phyloP scores from a whole-genome alignment of 2,888 invertebrate species.

The Sussaba pulchella region DNA sequence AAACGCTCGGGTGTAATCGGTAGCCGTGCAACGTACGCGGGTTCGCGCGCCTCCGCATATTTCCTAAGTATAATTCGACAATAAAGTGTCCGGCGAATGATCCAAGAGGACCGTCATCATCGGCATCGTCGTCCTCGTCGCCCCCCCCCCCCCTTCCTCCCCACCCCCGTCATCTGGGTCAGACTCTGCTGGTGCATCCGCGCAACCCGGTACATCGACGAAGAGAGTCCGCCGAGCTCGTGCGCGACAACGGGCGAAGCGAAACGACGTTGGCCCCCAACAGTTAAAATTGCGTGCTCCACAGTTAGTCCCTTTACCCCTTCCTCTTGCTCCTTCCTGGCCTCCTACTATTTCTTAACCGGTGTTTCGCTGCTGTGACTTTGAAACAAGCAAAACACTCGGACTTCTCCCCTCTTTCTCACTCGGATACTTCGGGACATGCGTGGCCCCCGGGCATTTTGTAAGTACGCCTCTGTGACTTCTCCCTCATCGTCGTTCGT shows the following conservation, averaged over 20 bases:
- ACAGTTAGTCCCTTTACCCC: background rate
- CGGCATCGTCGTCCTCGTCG: conserved; percentile 48
- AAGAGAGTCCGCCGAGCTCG: conserved; percentile 27
- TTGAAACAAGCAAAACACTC: conserved; percentile 56
- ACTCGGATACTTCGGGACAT: conserved; percentile 28
- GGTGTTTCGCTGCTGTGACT: conserved; percentile 51
- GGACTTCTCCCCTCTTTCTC: conserved; percentile 30
- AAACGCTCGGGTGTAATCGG: conserved; percentile 41
- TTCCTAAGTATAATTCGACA: conserved; percentile 66
- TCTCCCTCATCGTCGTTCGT: conserved; percentile 40
- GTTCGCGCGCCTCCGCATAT: conserved; percentile 39
- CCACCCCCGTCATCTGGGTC: conserved; percentile 56
- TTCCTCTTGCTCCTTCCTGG: too few species aligned
- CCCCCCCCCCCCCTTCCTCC: too few species aligned
- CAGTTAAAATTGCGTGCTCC: conserved; percentile 56
- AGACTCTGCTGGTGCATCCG: conserved; percentile 36
- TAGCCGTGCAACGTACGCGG: conserved; percentile 36
- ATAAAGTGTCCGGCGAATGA: conserved; percentile 61
- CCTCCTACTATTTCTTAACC: conserved; percentile 36
- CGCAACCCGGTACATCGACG: conserved; percentile 26
- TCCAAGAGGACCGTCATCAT: conserved; percentile 66
- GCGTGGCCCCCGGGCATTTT: conserved; percentile 58
- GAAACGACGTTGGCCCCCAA: conserved; percentile 37
- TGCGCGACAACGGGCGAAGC: conserved; percentile 40
- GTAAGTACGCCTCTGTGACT: conserved; percentile 45